phyloP scores from a whole-genome alignment of 53 echinoderm and acorn worm genomes.

The Hippasteria phrygiana region DNA sequence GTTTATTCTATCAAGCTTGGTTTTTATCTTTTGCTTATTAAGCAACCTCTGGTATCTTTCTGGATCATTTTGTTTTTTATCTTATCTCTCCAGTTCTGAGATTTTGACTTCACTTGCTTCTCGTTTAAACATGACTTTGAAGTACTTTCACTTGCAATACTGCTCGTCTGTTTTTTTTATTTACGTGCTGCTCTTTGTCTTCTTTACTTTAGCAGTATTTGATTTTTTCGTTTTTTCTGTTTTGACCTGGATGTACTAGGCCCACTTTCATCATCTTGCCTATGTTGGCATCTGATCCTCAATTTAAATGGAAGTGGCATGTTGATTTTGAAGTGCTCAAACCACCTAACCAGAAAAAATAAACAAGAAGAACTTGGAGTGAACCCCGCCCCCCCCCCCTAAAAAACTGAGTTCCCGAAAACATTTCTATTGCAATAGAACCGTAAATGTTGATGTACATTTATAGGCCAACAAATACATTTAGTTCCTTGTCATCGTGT shows the following conservation, averaged over 20 bases:
- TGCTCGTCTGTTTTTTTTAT: neutral
- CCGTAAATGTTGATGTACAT: neutral
- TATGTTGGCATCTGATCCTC: neutral
- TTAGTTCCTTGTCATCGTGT: no score
- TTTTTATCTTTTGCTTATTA: neutral
- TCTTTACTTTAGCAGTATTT: neutral
- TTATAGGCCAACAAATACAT: neutral
- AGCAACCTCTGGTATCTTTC: neutral
- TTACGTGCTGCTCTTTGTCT: neutral
- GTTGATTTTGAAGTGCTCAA: neutral
- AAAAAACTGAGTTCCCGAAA: no score
- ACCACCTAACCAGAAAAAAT: neutral
- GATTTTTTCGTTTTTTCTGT: neutral
- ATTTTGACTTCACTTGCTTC: neutral
- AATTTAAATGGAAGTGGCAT: neutral
- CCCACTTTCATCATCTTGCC: neutral
- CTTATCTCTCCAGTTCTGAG: neutral
- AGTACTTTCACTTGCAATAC: neutral
- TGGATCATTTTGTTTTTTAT: constrained; percentile 13
- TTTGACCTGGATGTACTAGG: neutral
- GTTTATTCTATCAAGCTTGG: constrained; percentile 1
- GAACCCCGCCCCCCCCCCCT: no score
- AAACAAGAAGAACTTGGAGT: neutral
- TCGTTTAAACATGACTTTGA: neutral
- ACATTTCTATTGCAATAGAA: neutral